phyloP scores from a whole-genome alignment of 1,140 invertebrate genomes.

The Octopus bimaculoides region DNA sequence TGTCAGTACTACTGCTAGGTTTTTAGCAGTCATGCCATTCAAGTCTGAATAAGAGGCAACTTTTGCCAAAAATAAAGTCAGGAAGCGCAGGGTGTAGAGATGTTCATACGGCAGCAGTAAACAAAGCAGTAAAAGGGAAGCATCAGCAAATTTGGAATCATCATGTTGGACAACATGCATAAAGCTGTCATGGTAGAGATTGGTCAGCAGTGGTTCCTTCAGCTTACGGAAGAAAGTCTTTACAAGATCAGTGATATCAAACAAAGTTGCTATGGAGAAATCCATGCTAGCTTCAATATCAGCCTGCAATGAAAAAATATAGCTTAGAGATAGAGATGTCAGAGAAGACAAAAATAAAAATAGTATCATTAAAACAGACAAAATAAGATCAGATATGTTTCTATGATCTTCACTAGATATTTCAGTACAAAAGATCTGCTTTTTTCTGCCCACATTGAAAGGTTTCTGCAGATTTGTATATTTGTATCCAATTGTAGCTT shows the following conservation, averaged over 20 bases:
- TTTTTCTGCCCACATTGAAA: no score
- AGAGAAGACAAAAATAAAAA: not conserved
- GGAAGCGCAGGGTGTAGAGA: slow-evolving; percentile 68
- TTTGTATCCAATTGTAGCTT: no score
- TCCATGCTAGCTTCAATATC: slow-evolving; percentile 48
- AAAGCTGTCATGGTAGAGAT: slow-evolving; percentile 71
- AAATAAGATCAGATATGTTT: no score
- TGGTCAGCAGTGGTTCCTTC: slow-evolving; percentile 77
- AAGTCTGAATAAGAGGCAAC: slow-evolving; percentile 64
- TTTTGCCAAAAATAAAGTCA: slow-evolving; percentile 67
- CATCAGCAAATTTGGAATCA: slow-evolving; percentile 50
- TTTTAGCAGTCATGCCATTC: slow-evolving; percentile 79
- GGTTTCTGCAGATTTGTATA: no score
- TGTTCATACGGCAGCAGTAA: slow-evolving; percentile 66
- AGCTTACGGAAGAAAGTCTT: slow-evolving; percentile 79
- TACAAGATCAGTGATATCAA: slow-evolving; percentile 78
- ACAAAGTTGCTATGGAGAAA: slow-evolving; percentile 61
- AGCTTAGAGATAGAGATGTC: not conserved
- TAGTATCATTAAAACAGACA: no score
- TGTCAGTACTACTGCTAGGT: slow-evolving; percentile 76
- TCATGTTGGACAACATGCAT: slow-evolving; percentile 62
- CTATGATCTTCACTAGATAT: no score
- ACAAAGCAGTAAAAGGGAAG: slow-evolving; percentile 66
- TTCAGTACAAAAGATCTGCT: no score
- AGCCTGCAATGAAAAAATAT: slow-evolving; percentile 41